phyloP scores from a whole-genome alignment of 2,888 invertebrate species.

The Agrochola lota region DNA sequence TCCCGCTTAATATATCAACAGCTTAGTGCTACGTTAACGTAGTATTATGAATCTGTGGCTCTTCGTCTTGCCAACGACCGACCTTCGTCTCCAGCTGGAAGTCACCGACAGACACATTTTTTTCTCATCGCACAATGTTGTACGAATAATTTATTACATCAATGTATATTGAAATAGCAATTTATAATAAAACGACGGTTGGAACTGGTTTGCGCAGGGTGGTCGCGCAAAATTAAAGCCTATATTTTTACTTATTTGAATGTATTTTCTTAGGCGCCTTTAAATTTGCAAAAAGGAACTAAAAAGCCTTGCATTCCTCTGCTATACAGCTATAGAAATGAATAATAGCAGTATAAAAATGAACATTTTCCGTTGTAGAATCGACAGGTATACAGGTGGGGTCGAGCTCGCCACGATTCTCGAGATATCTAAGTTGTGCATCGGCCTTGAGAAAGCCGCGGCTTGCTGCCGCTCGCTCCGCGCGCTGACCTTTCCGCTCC shows the following conservation, averaged over 20 bases:
- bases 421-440: slow-evolving; percentile 82
- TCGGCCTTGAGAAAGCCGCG: slow-evolving; percentile 85
- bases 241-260: slow-evolving; percentile 57
- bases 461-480: slow-evolving; percentile 73
- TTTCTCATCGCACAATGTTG: slow-evolving; percentile 56
- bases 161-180: slow-evolving; percentile 65
- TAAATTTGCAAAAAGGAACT: slow-evolving; percentile 32
- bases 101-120: slow-evolving; percentile 55
- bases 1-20: not conserved
- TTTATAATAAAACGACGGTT: slow-evolving; percentile 61
- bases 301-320: slow-evolving; percentile 43
- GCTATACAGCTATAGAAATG: slow-evolving; percentile 47
- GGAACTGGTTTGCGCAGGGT: slow-evolving; percentile 63
- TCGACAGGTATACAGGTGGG: slow-evolving; percentile 80
- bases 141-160: slow-evolving; percentile 67
- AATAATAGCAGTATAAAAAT: slow-evolving; percentile 55
- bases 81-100: slow-evolving; percentile 66
- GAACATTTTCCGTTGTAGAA: slow-evolving; percentile 65
- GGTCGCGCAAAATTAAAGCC: slow-evolving; percentile 59
- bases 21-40: slow-evolving; percentile 12
- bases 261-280: slow-evolving; percentile 49
- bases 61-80: slow-evolving; percentile 62
- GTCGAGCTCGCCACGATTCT: slow-evolving; percentile 79
- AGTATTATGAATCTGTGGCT: slow-evolving; percentile 30
- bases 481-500: slow-evolving; percentile 81